Evolutionary conservation across 92 coral and sea anemone species (phyloP), one percentile per base, ranked within the genome.

Genomic region (Parazoanthus swiftii): DNA sequence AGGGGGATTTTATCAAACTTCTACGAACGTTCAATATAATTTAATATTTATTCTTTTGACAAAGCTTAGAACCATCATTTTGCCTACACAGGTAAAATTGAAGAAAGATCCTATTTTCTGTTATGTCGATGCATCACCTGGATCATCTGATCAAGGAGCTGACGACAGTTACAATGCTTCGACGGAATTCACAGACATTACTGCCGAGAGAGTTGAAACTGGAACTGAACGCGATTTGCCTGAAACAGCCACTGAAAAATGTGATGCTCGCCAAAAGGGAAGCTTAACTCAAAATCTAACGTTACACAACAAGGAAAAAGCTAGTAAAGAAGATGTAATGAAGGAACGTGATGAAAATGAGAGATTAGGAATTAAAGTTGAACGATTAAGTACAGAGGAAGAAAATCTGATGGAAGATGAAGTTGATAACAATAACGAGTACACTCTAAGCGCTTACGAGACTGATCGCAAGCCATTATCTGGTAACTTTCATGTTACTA

Each of bases 281-380:
- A 66, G 21, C 33, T n/a, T 8, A 11, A 66, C 59, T 20, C 46
- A 16, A 54, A 56, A 80, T 5, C 25, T 36, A 15, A 8, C 44
- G 70, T 29, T 33, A 54, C 16, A 33, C 70, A 29, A 54, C 23
- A 79, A 79, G 66, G 65, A 11, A 4, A 79, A 1, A 25, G 82
- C 23, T 9, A n/a, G 37, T 50, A 6, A 10, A 79, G 67, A 50
- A 26, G 8, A 48, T 33, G 11, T 79, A 2, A 33, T n/a, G 63
- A 29, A n/a, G 82, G 65, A 76, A n/a, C 21, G 46, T 74, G 46
- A 8, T 37, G 78, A 15, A 3, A 74, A 35, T 74, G 78, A 15
- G 35, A 74, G 44, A 35, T 74, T 39, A 74, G 50, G 80, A 76
- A 39, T 79, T 29, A 79, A 50, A 33, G 67, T 79, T 50, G 82